phyloP scores from a whole-genome alignment of 2,797 vertebrate genomes.

The Setipinna tenuifilis region DNA sequence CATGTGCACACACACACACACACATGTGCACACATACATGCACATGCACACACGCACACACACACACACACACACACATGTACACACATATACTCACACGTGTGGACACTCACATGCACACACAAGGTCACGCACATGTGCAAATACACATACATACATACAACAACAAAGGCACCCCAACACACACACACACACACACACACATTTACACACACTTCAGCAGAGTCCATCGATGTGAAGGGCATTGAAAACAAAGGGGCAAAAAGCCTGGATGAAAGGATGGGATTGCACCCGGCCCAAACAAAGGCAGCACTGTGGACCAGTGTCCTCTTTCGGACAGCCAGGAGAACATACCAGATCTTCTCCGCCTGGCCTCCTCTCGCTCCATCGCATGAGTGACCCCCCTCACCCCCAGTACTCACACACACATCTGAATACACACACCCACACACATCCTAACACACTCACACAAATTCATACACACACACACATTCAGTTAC shows the following conservation, averaged over 20 bases:
- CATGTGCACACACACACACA: too few species aligned
- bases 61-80: neutral
- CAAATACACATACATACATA: neutral
- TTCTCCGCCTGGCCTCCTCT: constrained; percentile 71
- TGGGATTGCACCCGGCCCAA: constrained; percentile 45
- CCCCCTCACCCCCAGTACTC: constrained; percentile 6
- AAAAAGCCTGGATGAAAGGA: constrained; percentile 48
- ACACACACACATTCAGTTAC: too few species aligned
- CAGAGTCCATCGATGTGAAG: constrained; percentile 53
- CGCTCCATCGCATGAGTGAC: constrained; percentile 54
- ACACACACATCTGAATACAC: neutral
- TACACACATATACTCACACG: neutral
- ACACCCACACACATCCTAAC: too few species aligned
- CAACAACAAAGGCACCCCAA: neutral
- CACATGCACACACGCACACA: too few species aligned
- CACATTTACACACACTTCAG: constrained; percentile 26
- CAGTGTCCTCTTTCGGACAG: constrained; percentile 59
- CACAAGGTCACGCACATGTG: too few species aligned
- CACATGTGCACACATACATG: too few species aligned
- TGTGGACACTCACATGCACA: too few species aligned
- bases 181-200: neutral
- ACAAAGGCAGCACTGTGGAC: constrained; percentile 67
- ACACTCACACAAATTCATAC: too few species aligned
- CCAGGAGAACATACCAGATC: constrained; percentile 69
- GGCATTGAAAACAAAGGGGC: constrained; percentile 54